Percentiles rank a stretch among this genome's conserved stretches.
phyloP scores from a whole-genome alignment of 2,888 invertebrate species.

The Erebia epiphron region DNA sequence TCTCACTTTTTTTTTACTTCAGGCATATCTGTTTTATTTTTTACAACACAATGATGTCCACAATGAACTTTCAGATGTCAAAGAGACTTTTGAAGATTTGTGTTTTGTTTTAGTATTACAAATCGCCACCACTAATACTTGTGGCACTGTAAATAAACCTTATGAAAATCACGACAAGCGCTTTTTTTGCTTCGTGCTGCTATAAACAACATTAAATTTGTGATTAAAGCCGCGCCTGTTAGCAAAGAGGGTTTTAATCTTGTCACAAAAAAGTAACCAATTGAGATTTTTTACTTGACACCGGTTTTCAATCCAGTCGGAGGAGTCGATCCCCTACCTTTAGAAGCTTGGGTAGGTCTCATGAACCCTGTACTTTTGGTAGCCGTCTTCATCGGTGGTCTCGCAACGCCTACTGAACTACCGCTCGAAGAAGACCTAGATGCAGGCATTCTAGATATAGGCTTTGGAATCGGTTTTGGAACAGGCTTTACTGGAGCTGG shows the following conservation, averaged over 20 bases:
- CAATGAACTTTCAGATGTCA: too few species aligned
- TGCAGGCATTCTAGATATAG: slow-evolving; percentile 68
- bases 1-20: too few species aligned
- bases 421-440: slow-evolving; percentile 76
- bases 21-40: too few species aligned
- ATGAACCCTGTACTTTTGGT: slow-evolving; percentile 86
- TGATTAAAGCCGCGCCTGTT: too few species aligned
- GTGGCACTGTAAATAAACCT: too few species aligned
- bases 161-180: too few species aligned
- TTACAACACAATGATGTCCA: too few species aligned
- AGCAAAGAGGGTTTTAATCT: background rate
- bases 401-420: slow-evolving; percentile 76
- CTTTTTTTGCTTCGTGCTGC: too few species aligned
- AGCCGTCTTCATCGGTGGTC: slow-evolving; percentile 67
- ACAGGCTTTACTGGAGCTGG: slow-evolving; percentile 75
- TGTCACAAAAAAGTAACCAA: slow-evolving; percentile 15
- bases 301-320: slow-evolving; percentile 58
- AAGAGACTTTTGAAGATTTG: too few species aligned
- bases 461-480: slow-evolving; percentile 79
- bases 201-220: background rate
- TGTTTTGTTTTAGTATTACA: too few species aligned
- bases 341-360: slow-evolving; percentile 93
- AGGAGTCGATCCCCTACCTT: slow-evolving; percentile 83
- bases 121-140: too few species aligned
- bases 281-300: slow-evolving; percentile 59